phyloP scores from a whole-genome alignment of 92 coral and sea anemone species.

The Epizoanthus scotinus region DNA sequence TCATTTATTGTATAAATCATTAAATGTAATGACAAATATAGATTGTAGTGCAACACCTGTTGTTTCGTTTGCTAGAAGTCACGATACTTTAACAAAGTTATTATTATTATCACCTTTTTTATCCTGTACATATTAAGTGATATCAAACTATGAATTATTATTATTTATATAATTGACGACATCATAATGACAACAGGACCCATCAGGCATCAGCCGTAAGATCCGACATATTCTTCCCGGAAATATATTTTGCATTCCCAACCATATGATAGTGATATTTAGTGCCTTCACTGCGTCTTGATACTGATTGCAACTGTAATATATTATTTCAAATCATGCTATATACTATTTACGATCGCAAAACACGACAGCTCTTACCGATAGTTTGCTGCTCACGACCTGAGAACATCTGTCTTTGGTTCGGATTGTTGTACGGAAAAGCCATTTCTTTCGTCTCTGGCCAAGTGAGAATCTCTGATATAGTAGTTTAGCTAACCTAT shows the following conservation, averaged over 20 bases:
- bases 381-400: neutral
- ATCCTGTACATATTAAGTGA: neutral
- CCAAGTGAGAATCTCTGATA: too few relatives aligned
- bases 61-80: too few relatives aligned
- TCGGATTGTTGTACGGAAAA: conserved; percentile 16
- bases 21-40: too few relatives aligned
- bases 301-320: too few relatives aligned
- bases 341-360: neutral
- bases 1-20: too few relatives aligned
- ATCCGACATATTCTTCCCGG: too few relatives aligned
- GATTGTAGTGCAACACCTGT: too few relatives aligned
- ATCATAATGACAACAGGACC: neutral
- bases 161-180: neutral
- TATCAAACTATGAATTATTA: neutral
- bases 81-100: too few relatives aligned
- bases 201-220: neutral
- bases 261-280: too few relatives aligned
- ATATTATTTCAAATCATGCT: neutral
- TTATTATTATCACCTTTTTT: neutral
- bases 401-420: conserved; percentile 17
- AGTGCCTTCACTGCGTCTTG: too few relatives aligned
- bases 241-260: too few relatives aligned
- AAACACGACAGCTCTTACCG: neutral
- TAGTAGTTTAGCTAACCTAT: too few relatives aligned
- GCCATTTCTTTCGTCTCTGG: neutral